Evolutionary conservation across 1,140 invertebrate genomes (phyloP), one percentile per base, ranked within the genome.

Genomic region (Drosophila albomicans): DNA sequence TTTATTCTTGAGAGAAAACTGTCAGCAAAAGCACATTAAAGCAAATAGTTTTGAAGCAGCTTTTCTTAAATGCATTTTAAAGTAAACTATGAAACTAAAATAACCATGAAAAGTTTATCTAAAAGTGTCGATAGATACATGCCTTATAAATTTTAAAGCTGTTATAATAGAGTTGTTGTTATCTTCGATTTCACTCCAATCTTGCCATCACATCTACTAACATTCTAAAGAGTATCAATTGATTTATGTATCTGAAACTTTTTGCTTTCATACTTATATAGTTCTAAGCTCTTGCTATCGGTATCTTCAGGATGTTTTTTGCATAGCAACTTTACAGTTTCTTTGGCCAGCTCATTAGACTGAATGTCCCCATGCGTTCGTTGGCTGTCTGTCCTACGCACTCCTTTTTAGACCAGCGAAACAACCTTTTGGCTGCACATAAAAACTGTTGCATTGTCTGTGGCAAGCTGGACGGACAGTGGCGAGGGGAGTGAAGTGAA

Each of bases 391-490:
- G 72, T 75, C 66, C 66, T 75, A 75, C 72, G 72, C 72, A 75
- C 72, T 75, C 72, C 65, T 69, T 74, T 74, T 69, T 32, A 54
- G 71, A 43, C 38, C 13, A 49, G 49, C 25, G 20, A 38, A 32
- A n/a, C 41, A 30, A 62, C 61, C 62, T 68, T 74, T 69, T 68
- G 51, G 5, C 32, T 52, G 56, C 25, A 57, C 58, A 70, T 70
- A 75, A 75, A 75, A 75, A 75, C 66, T 58, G 58, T 70, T 69
- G 72, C 72, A 75, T 75, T 75, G 72, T 75, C 72, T 70, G 15
- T n/a, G 11, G 2, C 10, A 38, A 7, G 10, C 35, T 38, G 35
- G 35, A 38, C 30, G 20, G 20, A 32, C 35, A 38, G 35, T 38
- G 6, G 6, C 1, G 11, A n/a, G 35, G 4, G 1, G 15, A 28